These are phyloP conservation scores for Porites evermanni DNA, from an alignment of 92 coral and sea anemone genomes.

Conservation along the genomic window DNA sequence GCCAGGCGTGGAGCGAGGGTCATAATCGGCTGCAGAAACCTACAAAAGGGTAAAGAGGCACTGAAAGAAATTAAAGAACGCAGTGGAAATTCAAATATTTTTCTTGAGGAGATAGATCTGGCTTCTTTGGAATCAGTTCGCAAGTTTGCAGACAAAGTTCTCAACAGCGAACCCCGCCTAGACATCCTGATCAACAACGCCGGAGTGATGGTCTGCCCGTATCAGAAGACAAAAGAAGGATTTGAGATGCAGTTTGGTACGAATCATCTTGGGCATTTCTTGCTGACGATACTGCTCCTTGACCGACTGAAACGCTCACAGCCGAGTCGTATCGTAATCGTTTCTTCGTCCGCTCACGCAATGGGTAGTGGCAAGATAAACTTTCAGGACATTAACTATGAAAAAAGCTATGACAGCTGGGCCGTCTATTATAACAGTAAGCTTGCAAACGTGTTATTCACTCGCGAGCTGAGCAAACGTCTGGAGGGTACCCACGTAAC, in stretches of 20 bases:
- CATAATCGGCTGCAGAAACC: slow-evolving; percentile 80
- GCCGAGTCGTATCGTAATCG: slow-evolving; percentile 80
- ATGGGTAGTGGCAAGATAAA: slow-evolving; percentile 54
- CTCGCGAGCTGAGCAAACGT: slow-evolving; percentile 82
- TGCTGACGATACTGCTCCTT: slow-evolving; percentile 80
- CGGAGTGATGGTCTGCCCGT: slow-evolving; percentile 76
- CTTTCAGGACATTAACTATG: slow-evolving; percentile 70
- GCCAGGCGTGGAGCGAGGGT: slow-evolving; percentile 85
- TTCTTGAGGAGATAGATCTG: slow-evolving; percentile 82
- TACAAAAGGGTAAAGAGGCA: slow-evolving; percentile 68
- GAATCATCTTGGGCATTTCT: slow-evolving; percentile 93
- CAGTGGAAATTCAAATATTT: slow-evolving; percentile 63
- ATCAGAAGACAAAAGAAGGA: slow-evolving; percentile 79
- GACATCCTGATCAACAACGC: slow-evolving; percentile 93
- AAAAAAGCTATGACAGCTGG: slow-evolving; percentile 65
- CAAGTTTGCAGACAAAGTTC: slow-evolving; percentile 76
- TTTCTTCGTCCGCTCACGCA: slow-evolving; percentile 66
- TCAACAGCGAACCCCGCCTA: slow-evolving; percentile 78
- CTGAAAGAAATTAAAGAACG: slow-evolving; percentile 72
- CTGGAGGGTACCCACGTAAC: slow-evolving; percentile 86
- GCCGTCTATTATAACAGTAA: slow-evolving; percentile 81
- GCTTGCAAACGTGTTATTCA: slow-evolving; percentile 84
- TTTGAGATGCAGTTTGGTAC: slow-evolving; percentile 89
- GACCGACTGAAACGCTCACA: slow-evolving; percentile 75
- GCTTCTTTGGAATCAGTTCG: slow-evolving; percentile 87